A percentile compares a stretch with the other conserved stretches of the same genome.
These are phyloP conservation scores for Macropus fuliginosus DNA, from an alignment of 2,797 vertebrate genomes.

Conservation along the genomic window DNA sequence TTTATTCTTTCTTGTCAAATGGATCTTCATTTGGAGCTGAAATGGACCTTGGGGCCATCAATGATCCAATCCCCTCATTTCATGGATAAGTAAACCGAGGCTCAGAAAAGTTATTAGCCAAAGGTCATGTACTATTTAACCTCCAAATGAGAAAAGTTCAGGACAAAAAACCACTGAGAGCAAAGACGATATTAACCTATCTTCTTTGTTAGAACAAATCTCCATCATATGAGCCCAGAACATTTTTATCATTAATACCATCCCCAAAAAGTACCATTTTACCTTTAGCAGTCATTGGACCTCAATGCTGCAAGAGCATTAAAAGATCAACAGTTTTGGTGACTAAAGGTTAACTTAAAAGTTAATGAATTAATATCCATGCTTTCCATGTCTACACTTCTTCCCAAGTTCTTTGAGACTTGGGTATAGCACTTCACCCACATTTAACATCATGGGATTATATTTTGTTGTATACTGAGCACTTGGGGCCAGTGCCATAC, in stretches of 20 bases:
- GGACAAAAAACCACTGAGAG: background rate
- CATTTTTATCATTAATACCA: background rate
- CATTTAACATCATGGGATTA: conserved; percentile 36
- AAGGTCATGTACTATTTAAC: background rate
- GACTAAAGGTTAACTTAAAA: conserved; percentile 40
- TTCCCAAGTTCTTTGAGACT: background rate
- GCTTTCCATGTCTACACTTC: background rate
- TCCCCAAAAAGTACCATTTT: background rate
- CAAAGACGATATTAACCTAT: background rate
- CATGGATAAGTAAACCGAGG: background rate
- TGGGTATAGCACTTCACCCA: conserved; percentile 27
- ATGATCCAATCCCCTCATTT: background rate
- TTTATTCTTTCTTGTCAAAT: background rate
- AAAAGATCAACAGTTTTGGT: conserved; percentile 32
- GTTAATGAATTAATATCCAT: conserved; percentile 34
- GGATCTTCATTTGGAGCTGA: background rate
- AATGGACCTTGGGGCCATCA: background rate
- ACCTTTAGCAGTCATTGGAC: background rate
- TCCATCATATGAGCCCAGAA: background rate
- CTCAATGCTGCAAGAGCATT: background rate
- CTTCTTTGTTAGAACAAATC: background rate
- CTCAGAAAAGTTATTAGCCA: background rate
- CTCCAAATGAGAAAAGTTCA: background rate
- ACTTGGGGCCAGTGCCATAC: conserved; percentile 49
- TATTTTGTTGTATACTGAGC: conserved; percentile 40